These are phyloP conservation scores for Sarcophaga rosellei DNA, from an alignment of 2,888 invertebrate genomes.

Conservation along the genomic window DNA sequence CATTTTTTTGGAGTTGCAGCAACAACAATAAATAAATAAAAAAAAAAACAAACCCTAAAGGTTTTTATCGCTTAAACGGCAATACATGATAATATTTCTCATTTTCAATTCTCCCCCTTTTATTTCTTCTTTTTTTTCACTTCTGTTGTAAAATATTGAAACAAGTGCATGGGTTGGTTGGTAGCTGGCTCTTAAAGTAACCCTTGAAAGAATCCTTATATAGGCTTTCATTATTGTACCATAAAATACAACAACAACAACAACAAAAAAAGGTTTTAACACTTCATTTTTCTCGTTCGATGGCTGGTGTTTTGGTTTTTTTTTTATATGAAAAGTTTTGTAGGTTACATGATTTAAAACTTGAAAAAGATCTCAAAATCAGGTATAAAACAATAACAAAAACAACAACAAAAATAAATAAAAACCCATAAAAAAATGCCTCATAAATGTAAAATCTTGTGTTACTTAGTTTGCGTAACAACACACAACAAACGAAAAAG, in stretches of 20 bases:
- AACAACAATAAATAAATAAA: conserved; percentile 1
- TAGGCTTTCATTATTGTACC: conserved; percentile 6
- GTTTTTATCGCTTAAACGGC: neutral
- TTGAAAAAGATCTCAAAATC: conserved; percentile 32
- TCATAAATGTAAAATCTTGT: conserved; percentile 67
- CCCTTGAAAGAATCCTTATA: conserved; percentile 62
- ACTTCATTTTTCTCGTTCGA: conserved; percentile 57
- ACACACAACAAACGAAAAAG: conserved; percentile 56
- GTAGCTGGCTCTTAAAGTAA: conserved; percentile 58
- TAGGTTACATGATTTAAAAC: conserved; percentile 50
- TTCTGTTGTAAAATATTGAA: conserved; percentile 42
- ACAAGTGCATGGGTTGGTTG: conserved; percentile 60
- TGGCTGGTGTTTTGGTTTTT: neutral
- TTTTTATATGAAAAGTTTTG: conserved; percentile 39
- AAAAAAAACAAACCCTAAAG: conserved; percentile 33
- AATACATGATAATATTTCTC: conserved; percentile 21
- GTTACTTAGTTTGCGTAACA: conserved; percentile 66
- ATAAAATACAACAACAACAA: conserved; percentile 5
- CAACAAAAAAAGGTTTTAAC: conserved; percentile 59
- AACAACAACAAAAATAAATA: neutral
- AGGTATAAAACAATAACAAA: conserved; percentile 49
- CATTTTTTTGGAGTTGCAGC: conserved; percentile 23
- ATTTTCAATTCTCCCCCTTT: neutral
- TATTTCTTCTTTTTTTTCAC: neutral
- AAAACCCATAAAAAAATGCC: conserved; percentile 28